Base-by-base conservation (phyloP, 2,888 invertebrate genomes). In the Chrysolina americana region DNA sequence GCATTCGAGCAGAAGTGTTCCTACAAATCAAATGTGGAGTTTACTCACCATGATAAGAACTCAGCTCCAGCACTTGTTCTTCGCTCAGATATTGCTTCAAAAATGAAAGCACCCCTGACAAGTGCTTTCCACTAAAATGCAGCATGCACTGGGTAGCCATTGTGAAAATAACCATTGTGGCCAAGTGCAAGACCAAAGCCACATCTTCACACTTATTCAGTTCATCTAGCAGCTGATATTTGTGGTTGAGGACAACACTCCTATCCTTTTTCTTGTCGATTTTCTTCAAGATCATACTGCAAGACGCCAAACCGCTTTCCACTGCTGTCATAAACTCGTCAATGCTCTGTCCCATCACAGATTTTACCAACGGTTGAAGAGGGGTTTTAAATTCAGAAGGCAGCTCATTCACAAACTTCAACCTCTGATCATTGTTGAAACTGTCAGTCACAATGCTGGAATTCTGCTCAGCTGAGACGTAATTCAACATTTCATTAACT, bases 51-150 rank as follows among this genome's bases (percentile, higher is more conserved):
- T 97, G 95, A 87, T 93, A 96, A 66, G 90, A 89, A 62, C 92
- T 90, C 0, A 98, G 89, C 71, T 91, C 88, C 1, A 90, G 86
- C 84, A 91, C 91, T 73, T 94, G 91, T 8, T 94, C 93, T 28
- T 90, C 89, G 75, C 91, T 91, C 66, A 98, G 87, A 81, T 92
- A 92, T 23, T 91, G 89, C 79, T 93, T 92, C 68, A 98, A 90
- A 86, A 92, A 94, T 0, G 90, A 85, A 63, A 98, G 90, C 79
- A 98, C 91, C 19, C 93, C 90, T 0, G 96, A 93, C 13, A 99
- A 96, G 89, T 97, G 97, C 86, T 96, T 93, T 0, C 99, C 99
- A 36, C 98, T 98, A 15, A 97, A 97, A 87, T 98, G 96, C 36
- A 98, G 85, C 90, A 97, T 95, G 81, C 91, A 92, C 82, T 96